Percentiles rank a stretch among this genome's conserved stretches.
Evolutionary conservation across 2,888 invertebrate genomes (phyloP).

Genomic region (Furcula furcula): DNA sequence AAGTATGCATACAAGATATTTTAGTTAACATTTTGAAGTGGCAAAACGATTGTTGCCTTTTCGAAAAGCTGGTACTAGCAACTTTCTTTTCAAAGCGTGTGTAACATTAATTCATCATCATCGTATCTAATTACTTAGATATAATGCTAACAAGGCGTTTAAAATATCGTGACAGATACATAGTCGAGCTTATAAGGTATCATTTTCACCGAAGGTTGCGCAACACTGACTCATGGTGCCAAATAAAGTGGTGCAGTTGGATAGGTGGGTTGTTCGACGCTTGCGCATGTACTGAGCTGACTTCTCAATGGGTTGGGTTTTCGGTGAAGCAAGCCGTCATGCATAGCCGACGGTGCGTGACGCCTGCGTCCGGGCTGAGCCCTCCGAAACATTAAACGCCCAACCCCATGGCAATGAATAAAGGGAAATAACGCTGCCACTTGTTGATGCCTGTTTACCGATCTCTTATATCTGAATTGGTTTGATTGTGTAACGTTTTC

Average conservation of each 20-base stretch:
- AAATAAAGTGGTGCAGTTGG: conserved; percentile 20
- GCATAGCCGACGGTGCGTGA: conserved; percentile 65
- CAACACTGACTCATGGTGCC: conserved; percentile 35
- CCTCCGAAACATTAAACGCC: conserved; percentile 56
- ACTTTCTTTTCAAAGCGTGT: too few relatives aligned
- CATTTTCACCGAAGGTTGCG: conserved; percentile 30
- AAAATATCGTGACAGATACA: conserved; percentile 17
- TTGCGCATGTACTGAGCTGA: conserved; percentile 18
- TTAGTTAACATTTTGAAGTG: too few relatives aligned
- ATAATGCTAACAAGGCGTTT: too few relatives aligned
- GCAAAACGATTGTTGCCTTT: too few relatives aligned
- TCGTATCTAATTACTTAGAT: too few relatives aligned
- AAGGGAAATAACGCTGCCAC: conserved; percentile 19
- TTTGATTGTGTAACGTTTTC: conserved; percentile 1
- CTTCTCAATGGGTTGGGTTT: conserved; percentile 41
- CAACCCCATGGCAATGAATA: conserved; percentile 40
- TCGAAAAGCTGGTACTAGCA: too few relatives aligned
- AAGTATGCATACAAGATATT: too few relatives aligned
- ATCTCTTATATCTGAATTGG: background rate
- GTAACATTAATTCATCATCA: too few relatives aligned
- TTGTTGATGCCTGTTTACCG: conserved; percentile 1
- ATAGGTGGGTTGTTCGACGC: conserved; percentile 19
- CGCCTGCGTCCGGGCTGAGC: conserved; percentile 56
- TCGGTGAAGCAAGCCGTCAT: conserved; percentile 71
- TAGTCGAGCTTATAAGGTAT: conserved; percentile 26